Evolutionary conservation across 2,113 vertebrate species (phyloP).

Genomic region (Sorex fumeus): DNA sequence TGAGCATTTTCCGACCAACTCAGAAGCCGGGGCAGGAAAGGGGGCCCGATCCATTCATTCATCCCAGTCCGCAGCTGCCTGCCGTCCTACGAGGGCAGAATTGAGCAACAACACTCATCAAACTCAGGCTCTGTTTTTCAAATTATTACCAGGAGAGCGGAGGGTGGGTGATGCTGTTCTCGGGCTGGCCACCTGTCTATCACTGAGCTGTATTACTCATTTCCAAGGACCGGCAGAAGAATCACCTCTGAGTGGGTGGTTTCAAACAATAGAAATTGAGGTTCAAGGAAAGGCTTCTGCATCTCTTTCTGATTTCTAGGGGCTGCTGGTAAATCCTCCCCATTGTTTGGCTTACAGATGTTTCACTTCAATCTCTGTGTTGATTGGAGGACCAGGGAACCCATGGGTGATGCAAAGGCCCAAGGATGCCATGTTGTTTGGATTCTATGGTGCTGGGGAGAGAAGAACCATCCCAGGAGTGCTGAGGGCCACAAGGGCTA

Average conservation of each 20-base stretch:
- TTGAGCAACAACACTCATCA: not conserved
- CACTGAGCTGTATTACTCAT: not conserved
- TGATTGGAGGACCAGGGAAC: not conserved
- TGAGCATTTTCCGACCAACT: conserved; percentile 59
- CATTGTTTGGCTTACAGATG: not conserved
- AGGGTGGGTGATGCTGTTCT: not conserved
- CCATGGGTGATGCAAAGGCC: too few relatives aligned
- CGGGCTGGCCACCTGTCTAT: not conserved
- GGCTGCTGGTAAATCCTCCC: not conserved
- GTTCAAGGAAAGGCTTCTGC: not conserved
- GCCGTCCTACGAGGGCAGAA: not conserved
- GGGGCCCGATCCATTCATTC: not conserved
- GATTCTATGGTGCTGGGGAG: too few relatives aligned
- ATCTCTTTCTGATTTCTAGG: not conserved
- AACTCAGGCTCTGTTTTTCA: not conserved
- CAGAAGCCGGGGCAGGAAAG: conserved; percentile 21
- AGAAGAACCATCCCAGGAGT: too few relatives aligned
- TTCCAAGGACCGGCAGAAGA: not conserved
- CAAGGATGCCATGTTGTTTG: too few relatives aligned
- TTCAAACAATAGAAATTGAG: not conserved
- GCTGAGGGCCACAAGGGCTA: too few relatives aligned
- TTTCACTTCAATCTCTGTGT: not conserved
- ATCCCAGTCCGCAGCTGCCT: not conserved
- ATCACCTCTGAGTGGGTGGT: not conserved
- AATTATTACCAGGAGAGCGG: not conserved